Percentiles rank a stretch among this genome's conserved stretches.
Conservation (phyloP, 2,888 invertebrate genomes). For the Melitaea athalia region DNA sequence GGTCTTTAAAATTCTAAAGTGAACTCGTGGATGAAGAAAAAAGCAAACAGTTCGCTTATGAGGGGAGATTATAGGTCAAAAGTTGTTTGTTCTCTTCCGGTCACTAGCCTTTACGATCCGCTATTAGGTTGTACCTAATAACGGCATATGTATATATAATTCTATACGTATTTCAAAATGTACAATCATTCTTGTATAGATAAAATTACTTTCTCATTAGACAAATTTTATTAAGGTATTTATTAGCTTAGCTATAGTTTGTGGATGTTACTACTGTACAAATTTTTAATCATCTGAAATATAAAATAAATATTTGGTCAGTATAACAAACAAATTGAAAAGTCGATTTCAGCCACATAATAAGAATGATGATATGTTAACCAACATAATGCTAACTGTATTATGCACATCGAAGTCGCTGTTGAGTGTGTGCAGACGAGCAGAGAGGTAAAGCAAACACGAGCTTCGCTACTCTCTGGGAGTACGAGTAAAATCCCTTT, state of each 20-base stretch:
- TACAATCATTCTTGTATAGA: too few relatives aligned
- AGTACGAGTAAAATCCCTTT: conserved; percentile 69
- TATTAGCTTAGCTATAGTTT: too few relatives aligned
- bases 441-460: conserved; percentile 65
- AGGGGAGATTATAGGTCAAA: conserved; percentile 15
- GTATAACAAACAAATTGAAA: too few relatives aligned
- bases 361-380: not conserved
- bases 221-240: too few relatives aligned
- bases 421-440: conserved; percentile 36
- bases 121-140: not conserved
- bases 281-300: too few relatives aligned
- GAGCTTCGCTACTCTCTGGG: conserved; percentile 65
- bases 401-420: conserved; percentile 13
- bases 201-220: too few relatives aligned
- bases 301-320: too few relatives aligned
- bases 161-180: not conserved
- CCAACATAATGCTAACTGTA: not conserved
- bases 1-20: conserved; percentile 9
- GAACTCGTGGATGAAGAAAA: conserved; percentile 10
- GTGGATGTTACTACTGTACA: too few relatives aligned
- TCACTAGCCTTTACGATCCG: conserved; percentile 1
- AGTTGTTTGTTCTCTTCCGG: conserved; percentile 11
- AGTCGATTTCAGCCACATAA: too few relatives aligned
- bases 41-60: conserved; percentile 15
- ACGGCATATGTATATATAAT: not conserved